A percentile compares a stretch with the other conserved stretches of the same genome.
Conservation (phyloP, 2,797 vertebrate genomes). For the Mormyrus proboscirostris region DNA sequence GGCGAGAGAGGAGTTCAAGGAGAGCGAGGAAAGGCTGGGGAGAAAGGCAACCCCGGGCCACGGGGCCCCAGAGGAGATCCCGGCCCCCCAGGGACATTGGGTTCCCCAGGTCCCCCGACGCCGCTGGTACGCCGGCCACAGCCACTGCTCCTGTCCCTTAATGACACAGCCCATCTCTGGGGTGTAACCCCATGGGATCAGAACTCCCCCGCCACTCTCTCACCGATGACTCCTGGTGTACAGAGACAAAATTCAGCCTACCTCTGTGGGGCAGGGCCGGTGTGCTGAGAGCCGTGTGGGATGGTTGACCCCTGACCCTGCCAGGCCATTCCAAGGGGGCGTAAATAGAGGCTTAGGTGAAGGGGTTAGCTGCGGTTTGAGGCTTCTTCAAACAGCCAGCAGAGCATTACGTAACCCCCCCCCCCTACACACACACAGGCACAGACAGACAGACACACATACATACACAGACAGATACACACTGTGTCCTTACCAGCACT, state of each 20-base stretch:
- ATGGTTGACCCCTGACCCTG: no score
- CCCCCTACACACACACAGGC: background rate
- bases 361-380: no score
- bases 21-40: slow-evolving; percentile 79
- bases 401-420: no score
- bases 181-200: background rate
- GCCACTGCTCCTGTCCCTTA: slow-evolving; percentile 32
- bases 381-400: no score
- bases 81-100: slow-evolving; percentile 72
- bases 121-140: slow-evolving; percentile 58
- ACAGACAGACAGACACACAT: background rate
- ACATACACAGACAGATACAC: background rate
- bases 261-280: no score
- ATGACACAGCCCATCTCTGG: background rate
- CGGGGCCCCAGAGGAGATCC: slow-evolving; percentile 72
- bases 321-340: no score
- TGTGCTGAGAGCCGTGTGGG: no score
- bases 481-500: background rate
- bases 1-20: slow-evolving; percentile 91
- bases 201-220: background rate
- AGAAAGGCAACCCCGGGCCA: slow-evolving; percentile 56
- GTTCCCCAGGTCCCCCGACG: slow-evolving; percentile 56
- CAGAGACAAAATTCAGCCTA: no score
- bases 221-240: no score
- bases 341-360: no score